Base-by-base conservation (phyloP, 2,113 vertebrate genomes). In the Oreamnos americanus region DNA sequence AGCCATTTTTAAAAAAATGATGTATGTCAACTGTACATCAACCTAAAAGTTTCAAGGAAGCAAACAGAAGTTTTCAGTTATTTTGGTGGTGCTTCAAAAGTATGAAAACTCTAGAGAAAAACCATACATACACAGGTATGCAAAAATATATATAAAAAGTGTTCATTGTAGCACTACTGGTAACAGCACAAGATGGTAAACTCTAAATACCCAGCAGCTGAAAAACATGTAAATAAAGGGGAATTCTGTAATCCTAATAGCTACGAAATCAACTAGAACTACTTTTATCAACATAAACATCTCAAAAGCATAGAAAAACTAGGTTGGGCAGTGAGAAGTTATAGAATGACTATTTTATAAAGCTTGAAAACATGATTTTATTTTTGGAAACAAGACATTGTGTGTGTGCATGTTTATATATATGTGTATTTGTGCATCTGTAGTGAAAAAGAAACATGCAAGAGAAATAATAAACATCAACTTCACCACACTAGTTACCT, bases 41-140 rank as follows among this genome's bases (percentile, higher is more conserved):
- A 94, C 13, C 26, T 86, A 95, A 97, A 96, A 86, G 58, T 36
- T 53, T 7, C 64, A 96, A 95, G 71, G 4, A 94, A 87, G 39
- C 79, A 95, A 92, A 84, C 0, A 58, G 43, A 67, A 53, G 25
- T 36, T 93, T 57, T 28, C 84, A 93, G 53, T 91, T 93, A 94
- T 53, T 85, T 88, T 93, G 28, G 60, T 95, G 33, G 87, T 91
- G 43, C n/a, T 96, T 88, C 26, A 89, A 82, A 96, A 89, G 47
- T 94, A 45, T 96, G 49, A 94, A 60, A 74, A 91, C 21, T 23
- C n/a, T 43, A 71, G 16, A 78, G 71, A 60, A 96, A 96, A 97
- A 94, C 84, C 67, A 89, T 78, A 86, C 45, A 96, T 64, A n/a
- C 62, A 64, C 7, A 39, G 8, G 25, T 30, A 5, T 14, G 81